phyloP scores from a whole-genome alignment of 2,888 invertebrate species.

The Drosophila rubida region DNA sequence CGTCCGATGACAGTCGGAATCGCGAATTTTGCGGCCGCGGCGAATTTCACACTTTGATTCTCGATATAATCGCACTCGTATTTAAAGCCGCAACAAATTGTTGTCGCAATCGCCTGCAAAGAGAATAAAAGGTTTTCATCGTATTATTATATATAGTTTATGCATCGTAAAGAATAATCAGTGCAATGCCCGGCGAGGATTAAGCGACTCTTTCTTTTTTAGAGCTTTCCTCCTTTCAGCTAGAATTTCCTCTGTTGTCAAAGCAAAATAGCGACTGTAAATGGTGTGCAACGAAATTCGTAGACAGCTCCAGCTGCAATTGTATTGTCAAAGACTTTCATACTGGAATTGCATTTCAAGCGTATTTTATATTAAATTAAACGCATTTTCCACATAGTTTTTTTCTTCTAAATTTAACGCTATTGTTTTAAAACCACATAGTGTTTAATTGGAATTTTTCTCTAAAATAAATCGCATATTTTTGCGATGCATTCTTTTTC shows the following conservation, averaged over 20 bases:
- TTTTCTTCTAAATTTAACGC: no score
- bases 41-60: constrained; percentile 62
- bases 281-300: not conserved
- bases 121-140: constrained; percentile 11
- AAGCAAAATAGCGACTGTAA: not conserved
- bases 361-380: not conserved
- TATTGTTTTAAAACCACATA: no score
- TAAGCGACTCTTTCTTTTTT: constrained; percentile 6
- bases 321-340: not conserved
- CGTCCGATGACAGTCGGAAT: constrained; percentile 48
- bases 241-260: not conserved
- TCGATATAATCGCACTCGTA: constrained; percentile 51
- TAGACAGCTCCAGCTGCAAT: not conserved
- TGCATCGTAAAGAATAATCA: constrained; percentile 31
- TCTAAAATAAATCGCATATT: no score
- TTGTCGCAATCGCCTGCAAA: constrained; percentile 55
- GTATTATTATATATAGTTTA: constrained; percentile 43
- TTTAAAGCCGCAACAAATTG: constrained; percentile 60
- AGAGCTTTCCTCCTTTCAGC: not conserved
- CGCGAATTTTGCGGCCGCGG: constrained; percentile 45
- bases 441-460: no score
- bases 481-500: not conserved
- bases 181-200: constrained; percentile 6
- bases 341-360: not conserved
- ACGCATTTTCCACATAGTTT: no score